These are phyloP conservation scores for Poeciliopsis infans DNA, from an alignment of 2,797 vertebrate genomes.

Conservation along the genomic window DNA sequence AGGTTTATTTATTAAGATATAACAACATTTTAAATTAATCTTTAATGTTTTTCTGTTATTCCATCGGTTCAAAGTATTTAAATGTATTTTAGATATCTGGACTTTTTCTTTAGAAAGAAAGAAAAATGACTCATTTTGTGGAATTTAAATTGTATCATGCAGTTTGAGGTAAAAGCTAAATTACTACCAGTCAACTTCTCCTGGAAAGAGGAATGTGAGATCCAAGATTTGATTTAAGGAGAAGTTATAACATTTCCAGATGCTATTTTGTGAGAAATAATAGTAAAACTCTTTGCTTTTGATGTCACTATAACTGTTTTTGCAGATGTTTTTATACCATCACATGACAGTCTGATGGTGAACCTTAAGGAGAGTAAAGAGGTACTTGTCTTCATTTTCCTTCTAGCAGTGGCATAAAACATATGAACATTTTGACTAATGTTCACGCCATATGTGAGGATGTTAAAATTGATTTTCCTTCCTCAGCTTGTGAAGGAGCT, in stretches of 20 bases:
- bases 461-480: not conserved
- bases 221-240: not conserved
- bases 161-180: not conserved
- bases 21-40: not conserved
- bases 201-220: not conserved
- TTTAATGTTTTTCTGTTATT: not conserved
- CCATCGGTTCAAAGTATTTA: not conserved
- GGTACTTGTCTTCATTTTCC: slow-evolving; percentile 73
- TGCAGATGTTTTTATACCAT: slow-evolving; percentile 94
- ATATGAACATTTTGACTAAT: not conserved
- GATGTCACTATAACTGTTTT: not conserved
- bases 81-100: not conserved
- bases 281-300: not conserved
- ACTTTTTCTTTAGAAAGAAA: not conserved
- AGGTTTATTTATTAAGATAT: too few species aligned
- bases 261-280: too few species aligned
- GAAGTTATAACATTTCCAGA: not conserved
- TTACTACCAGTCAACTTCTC: not conserved
- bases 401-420: not conserved
- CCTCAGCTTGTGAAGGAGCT: slow-evolving; percentile 92
- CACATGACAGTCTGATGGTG: slow-evolving; percentile 94
- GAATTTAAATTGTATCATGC: not conserved
- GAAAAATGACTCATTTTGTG: not conserved
- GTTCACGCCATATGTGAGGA: not conserved
- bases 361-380: slow-evolving; percentile 96